Evolutionary conservation across 2,888 invertebrate genomes (phyloP), one percentile per base, ranked within the genome.

Genomic region (Morpho helenor): DNA sequence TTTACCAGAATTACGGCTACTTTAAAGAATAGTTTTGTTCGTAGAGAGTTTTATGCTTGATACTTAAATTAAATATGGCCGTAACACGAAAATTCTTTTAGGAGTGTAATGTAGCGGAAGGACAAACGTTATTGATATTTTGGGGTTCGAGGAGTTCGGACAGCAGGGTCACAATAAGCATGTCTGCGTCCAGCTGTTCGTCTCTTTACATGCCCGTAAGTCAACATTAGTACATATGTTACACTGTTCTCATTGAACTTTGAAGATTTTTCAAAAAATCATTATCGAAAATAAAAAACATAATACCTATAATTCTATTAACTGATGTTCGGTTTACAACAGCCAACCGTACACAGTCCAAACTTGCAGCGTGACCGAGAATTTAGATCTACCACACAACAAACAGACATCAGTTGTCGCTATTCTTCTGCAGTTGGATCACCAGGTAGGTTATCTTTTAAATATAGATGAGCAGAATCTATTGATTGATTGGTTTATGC

Each of bases 381-480:
- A 31, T 62, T 85, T 59, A 81, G 82, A 6, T 77, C 82, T 49
- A 77, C 75, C 9, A 81, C 80, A 7, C 87, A 87, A 68, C 89
- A 90, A 69, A 90, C 89, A 0, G 87, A 88, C 7, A 87, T 88
- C 66, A 85, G 78, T 64, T 87, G 87, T 66, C 75, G 84, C 2
- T 72, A 74, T 47, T 75, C 80, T 0, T 75, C 84, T 2, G 80
- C 78, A 7, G 64, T 79, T 45, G 60, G 74, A 3, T 79, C 84
- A 10, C 82, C 83, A 71, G 79, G 85, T 77, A 9, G 4, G 4
- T 31, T 0, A 3, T 31, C 31, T 31, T 31, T 31, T 31, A 31
- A 31, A 31, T 31, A 31, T 31, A 31, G 31, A 31, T 31, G 16
- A 16, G 16, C 1, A 16, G 16, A 16, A 16, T 16, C 16, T 16